These are phyloP conservation scores for Carettochelys insculpta DNA, from an alignment of 2,113 vertebrate species.

Conservation along the genomic window DNA sequence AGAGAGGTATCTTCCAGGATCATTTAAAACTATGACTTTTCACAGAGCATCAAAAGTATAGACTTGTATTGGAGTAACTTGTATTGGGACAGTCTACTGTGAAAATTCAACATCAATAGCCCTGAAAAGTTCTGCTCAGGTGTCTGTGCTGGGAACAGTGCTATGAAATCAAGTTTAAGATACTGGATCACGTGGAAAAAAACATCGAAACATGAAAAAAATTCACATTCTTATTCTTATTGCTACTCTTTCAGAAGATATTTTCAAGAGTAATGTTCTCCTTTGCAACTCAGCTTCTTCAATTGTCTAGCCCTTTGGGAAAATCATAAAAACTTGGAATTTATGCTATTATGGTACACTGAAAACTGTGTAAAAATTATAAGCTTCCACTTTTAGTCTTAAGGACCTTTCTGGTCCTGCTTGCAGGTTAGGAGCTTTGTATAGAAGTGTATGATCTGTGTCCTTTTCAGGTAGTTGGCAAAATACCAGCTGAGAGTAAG, in stretches of 20 bases:
- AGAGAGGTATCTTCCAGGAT: background rate
- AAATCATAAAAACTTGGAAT: background rate
- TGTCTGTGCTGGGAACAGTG: background rate
- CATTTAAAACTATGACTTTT: conserved; percentile 6
- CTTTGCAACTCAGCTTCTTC: background rate
- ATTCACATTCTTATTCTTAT: background rate
- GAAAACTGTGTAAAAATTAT: background rate
- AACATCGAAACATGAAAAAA: background rate
- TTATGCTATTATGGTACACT: background rate
- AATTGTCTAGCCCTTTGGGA: background rate
- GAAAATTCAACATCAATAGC: background rate
- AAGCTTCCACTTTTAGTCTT: background rate
- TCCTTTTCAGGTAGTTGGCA: background rate
- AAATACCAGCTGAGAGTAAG: background rate
- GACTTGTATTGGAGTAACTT: background rate
- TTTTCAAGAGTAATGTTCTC: background rate
- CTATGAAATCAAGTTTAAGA: background rate
- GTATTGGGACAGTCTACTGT: fast-evolving
- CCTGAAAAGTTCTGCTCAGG: background rate
- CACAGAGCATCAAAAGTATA: background rate
- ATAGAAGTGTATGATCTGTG: background rate
- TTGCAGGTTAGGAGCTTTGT: background rate
- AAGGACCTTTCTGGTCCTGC: background rate
- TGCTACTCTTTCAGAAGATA: background rate
- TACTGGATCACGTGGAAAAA: background rate